These are phyloP conservation scores for Stegodyphus mimosarum DNA, from an alignment of 1,140 invertebrate genomes.

Conservation along the genomic window DNA sequence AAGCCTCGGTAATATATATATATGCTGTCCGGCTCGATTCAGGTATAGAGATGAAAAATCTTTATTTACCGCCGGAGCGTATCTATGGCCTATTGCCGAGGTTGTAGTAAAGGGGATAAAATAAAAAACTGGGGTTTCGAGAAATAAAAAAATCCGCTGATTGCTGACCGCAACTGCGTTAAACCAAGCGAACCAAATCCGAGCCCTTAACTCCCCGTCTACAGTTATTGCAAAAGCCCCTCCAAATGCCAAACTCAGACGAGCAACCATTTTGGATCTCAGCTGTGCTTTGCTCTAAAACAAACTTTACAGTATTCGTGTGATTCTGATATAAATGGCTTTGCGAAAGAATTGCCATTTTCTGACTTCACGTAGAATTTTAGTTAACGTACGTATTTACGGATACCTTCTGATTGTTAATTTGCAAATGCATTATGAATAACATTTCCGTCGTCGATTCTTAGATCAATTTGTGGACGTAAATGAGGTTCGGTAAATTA, in stretches of 20 bases:
- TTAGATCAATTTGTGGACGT: too few species aligned
- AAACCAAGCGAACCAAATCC: slow-evolving; percentile 54
- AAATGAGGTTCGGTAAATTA: too few species aligned
- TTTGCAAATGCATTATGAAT: too few species aligned
- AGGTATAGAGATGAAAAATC: slow-evolving; percentile 53
- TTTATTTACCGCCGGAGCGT: slow-evolving; percentile 43
- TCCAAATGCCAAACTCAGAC: background rate
- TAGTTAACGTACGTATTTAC: too few species aligned
- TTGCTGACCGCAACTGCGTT: slow-evolving; percentile 58
- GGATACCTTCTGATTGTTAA: too few species aligned
- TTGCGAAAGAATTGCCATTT: too few species aligned
- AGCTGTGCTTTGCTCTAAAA: background rate
- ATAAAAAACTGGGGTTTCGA: background rate
- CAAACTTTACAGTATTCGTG: background rate
- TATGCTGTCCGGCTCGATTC: background rate
- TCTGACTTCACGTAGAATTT: too few species aligned
- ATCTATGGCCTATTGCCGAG: slow-evolving; percentile 6
- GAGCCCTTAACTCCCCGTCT: slow-evolving; percentile 27
- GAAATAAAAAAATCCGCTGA: slow-evolving; percentile 28
- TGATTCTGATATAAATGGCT: background rate
- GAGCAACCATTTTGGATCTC: slow-evolving; percentile 8
- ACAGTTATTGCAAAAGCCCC: slow-evolving; percentile 7
- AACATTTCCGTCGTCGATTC: too few species aligned
- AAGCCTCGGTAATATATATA: background rate
- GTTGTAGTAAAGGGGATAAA: background rate